Evolutionary conservation across 2,888 invertebrate genomes (phyloP), one percentile per base, ranked within the genome.

Genomic region (Tortricodes alternella): DNA sequence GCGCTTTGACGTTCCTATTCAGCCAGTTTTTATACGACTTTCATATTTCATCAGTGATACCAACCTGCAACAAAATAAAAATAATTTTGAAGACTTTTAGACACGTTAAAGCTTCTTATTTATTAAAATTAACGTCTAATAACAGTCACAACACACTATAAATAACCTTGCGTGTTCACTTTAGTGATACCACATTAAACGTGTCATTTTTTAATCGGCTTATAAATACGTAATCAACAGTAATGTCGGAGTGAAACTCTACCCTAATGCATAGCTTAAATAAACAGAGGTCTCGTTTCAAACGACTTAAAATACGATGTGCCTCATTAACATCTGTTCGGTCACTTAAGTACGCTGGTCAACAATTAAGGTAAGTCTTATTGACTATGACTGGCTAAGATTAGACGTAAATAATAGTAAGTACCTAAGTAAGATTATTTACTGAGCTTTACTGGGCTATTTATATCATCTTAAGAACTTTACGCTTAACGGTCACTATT

Each of bases 201-300:
- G 69, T 78, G 76, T 80, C 70, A 61, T 63, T 74, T 73, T 74
- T 73, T 73, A 71, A 72, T 66, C 67, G 62, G 62, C 66, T 69
- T 70, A 70, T 72, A 74, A 74, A 76, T 76, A 78, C 65, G 68
- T 74, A 72, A 78, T 80, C 72, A 76, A 74, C 76, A 73, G 71
- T 70, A 73, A 76, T 70, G 71, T 67, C 61, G 44, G 61, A 63
- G 53, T 57, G 59, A 63, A 63, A 66, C 62, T 61, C 53, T 62
- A 65, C 53, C 44, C 50, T 60, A 56, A 55, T 55, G 55, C 48
- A 29, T 32, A 56, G 37, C 49, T 50, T 56, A 56, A 49, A 37
- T 21, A 49, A 56, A 49, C 56, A 56, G 49, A 44, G 55, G 48
- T 49, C 23, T 35, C 15, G 11, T 55, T 53, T 49, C 55, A 43